A percentile compares a stretch with the other conserved stretches of the same genome.
Evolutionary conservation across 2,888 invertebrate genomes (phyloP).

Genomic region (Hoplodrina ambigua): DNA sequence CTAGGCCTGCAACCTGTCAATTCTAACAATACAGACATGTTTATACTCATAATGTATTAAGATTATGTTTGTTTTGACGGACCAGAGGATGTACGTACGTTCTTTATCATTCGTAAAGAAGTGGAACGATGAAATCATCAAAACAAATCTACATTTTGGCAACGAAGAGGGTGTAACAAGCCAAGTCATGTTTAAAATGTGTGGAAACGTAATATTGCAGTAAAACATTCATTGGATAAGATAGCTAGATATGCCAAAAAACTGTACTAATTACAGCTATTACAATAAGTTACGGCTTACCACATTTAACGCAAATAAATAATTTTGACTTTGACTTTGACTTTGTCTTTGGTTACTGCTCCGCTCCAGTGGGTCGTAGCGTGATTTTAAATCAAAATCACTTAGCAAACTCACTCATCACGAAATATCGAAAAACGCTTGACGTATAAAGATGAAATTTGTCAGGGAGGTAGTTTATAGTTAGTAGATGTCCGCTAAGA

Average conservation of each 20-base stretch:
- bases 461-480: no score
- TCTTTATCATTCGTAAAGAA: conserved; percentile 11
- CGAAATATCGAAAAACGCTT: no score
- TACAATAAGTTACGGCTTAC: neutral
- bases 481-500: no score
- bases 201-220: neutral
- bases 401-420: no score
- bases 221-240: neutral
- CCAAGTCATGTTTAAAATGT: conserved; percentile 1
- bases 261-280: neutral
- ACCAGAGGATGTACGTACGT: conserved; percentile 2
- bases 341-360: neutral
- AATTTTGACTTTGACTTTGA: no score
- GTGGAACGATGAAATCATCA: conserved; percentile 11
- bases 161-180: neutral
- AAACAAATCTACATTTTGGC: neutral
- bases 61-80: conserved; percentile 21
- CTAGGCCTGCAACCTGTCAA: conserved; percentile 36
- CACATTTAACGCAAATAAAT: no score
- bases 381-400: no score
- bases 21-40: conserved; percentile 34
- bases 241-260: conserved; percentile 20
- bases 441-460: no score
- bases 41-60: conserved; percentile 28
- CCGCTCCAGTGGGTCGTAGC: no score